A percentile compares a stretch with the other conserved stretches of the same genome.
Conservation (phyloP, 2,113 vertebrate genomes). For the Euleptes europaea region DNA sequence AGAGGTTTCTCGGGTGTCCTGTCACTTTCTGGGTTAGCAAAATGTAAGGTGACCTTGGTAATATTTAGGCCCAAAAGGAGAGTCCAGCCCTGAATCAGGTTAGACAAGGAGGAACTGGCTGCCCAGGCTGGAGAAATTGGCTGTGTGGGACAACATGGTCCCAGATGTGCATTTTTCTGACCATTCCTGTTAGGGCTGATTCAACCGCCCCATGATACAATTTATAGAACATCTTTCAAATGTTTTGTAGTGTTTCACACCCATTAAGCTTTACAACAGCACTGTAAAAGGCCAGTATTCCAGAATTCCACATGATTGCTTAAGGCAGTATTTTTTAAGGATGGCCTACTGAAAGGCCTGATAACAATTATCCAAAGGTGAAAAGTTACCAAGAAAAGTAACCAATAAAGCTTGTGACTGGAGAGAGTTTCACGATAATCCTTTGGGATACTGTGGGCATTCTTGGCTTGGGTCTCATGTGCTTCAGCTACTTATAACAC, state of each 20-base stretch:
- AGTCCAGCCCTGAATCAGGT: too few relatives aligned
- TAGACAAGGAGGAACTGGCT: too few relatives aligned
- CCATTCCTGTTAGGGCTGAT: not conserved
- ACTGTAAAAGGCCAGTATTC: not conserved
- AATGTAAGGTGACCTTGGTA: not conserved
- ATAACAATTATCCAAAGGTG: too few relatives aligned
- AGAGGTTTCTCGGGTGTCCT: not conserved
- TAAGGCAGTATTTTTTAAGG: not conserved
- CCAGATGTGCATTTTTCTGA: too few relatives aligned
- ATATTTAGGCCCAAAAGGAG: not conserved
- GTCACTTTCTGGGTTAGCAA: not conserved
- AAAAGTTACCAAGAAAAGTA: not conserved
- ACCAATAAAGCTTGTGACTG: too few relatives aligned
- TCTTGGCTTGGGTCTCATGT: not conserved
- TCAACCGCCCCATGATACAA: not conserved
- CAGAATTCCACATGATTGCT: not conserved
- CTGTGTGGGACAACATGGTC: too few relatives aligned
- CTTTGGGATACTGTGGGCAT: not conserved
- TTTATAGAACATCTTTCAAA: not conserved
- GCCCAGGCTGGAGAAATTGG: too few relatives aligned
- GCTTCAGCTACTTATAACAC: not conserved
- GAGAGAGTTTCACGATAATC: too few relatives aligned
- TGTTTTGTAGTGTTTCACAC: not conserved
- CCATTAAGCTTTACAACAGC: not conserved
- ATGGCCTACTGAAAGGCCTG: not conserved